phyloP scores from a whole-genome alignment of 1,140 invertebrate species.

The Micrasema minimum region DNA sequence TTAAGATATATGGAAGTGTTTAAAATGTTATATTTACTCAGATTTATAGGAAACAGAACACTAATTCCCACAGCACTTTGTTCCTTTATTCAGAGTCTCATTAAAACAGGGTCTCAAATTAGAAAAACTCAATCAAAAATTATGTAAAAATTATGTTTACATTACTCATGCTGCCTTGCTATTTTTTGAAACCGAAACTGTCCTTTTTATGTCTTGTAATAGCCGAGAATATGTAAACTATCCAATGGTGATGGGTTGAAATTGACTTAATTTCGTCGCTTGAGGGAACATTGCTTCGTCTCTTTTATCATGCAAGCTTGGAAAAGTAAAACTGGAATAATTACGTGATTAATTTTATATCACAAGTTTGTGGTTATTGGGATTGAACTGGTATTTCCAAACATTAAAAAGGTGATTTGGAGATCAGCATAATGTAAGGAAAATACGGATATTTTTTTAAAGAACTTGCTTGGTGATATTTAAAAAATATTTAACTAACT shows the following conservation, averaged over 20 bases:
- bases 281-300: constrained; percentile 13
- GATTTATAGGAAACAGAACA: constrained; percentile 11
- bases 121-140: too few relatives aligned
- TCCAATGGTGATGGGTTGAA: constrained; percentile 8
- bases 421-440: too few relatives aligned
- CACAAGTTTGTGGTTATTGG: background rate
- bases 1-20: constrained; percentile 42
- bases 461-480: too few relatives aligned
- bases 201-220: constrained; percentile 1
- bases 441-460: too few relatives aligned
- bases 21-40: constrained; percentile 31
- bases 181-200: too few relatives aligned
- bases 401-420: too few relatives aligned
- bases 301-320: background rate
- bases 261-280: constrained; percentile 42
- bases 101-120: too few relatives aligned
- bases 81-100: too few relatives aligned
- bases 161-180: too few relatives aligned
- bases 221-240: constrained; percentile 6
- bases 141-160: too few relatives aligned
- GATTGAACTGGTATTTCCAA: too few relatives aligned
- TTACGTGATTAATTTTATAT: background rate
- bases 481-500: too few relatives aligned
- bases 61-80: background rate
- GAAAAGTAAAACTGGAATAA: background rate